These are phyloP conservation scores for Corvus hawaiiensis DNA, from an alignment of 2,113 vertebrate genomes.

Conservation along the genomic window DNA sequence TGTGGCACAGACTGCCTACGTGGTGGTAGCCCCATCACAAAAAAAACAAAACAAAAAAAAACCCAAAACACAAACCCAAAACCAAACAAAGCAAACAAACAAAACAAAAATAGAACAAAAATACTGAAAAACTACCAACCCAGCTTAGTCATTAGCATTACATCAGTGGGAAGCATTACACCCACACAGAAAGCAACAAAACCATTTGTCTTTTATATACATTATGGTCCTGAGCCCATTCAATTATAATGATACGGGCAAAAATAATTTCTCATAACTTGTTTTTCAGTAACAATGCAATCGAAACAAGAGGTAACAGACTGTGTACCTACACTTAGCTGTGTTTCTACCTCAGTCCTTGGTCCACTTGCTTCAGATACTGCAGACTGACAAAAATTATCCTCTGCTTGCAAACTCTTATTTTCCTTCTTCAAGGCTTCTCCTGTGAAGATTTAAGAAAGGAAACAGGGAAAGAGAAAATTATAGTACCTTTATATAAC, in stretches of 20 bases:
- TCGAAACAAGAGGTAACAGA: background rate
- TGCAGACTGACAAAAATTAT: background rate
- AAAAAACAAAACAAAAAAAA: background rate
- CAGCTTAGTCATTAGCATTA: background rate
- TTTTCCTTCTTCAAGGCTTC: conserved; percentile 36
- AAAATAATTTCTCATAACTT: background rate
- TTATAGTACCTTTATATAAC: background rate
- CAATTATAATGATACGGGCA: background rate
- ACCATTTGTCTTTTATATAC: background rate
- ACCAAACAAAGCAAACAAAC: background rate
- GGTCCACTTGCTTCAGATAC: conserved; percentile 25
- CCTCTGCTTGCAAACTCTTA: background rate
- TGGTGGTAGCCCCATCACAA: background rate
- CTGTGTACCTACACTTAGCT: conserved; percentile 60
- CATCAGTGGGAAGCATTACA: background rate
- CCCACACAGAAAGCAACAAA: background rate
- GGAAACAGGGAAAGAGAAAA: background rate
- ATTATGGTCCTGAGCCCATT: background rate
- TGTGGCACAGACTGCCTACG: background rate
- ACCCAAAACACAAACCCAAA: background rate
- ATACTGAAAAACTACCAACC: background rate
- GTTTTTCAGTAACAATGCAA: background rate
- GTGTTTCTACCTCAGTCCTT: conserved; percentile 2
- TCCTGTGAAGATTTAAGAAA: background rate
- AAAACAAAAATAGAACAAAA: background rate